Conservation (phyloP, 2,888 invertebrate genomes). For the Drosophila parthenogenetica region DNA sequence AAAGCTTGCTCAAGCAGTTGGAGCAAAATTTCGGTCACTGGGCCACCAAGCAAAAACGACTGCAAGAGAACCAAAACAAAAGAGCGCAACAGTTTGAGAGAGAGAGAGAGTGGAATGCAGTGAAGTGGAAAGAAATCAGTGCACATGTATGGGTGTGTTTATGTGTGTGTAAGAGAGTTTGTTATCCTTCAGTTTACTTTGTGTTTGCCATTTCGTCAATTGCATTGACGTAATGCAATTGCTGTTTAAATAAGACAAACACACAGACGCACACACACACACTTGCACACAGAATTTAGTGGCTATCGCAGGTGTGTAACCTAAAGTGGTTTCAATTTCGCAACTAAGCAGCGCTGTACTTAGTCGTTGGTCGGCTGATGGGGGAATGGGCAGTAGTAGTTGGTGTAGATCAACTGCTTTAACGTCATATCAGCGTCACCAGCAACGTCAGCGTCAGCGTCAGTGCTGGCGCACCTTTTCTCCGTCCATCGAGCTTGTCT, state of each 20-base stretch:
- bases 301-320: constrained; percentile 70
- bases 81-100: background rate
- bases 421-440: constrained; percentile 58
- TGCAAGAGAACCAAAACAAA: background rate
- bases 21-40: constrained; percentile 62
- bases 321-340: constrained; percentile 76
- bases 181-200: constrained; percentile 59
- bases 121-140: no score
- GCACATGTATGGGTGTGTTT: no score
- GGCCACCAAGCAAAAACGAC: constrained; percentile 31
- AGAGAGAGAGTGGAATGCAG: background rate
- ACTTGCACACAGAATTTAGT: constrained; percentile 23
- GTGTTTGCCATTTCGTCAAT: constrained; percentile 48
- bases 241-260: constrained; percentile 31
- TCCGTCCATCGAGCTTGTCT: constrained; percentile 7
- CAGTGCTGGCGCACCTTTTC: constrained; percentile 22
- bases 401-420: constrained; percentile 20
- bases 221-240: constrained; percentile 70
- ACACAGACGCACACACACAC: constrained; percentile 26
- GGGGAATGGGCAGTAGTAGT: background rate
- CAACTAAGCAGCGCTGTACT: constrained; percentile 33
- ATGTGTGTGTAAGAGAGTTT: background rate
- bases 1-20: constrained; percentile 38
- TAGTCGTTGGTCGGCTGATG: background rate
- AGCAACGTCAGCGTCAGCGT: constrained; percentile 29